phyloP scores from a whole-genome alignment of 2,113 vertebrate genomes.

The Cephalophus harveyi region DNA sequence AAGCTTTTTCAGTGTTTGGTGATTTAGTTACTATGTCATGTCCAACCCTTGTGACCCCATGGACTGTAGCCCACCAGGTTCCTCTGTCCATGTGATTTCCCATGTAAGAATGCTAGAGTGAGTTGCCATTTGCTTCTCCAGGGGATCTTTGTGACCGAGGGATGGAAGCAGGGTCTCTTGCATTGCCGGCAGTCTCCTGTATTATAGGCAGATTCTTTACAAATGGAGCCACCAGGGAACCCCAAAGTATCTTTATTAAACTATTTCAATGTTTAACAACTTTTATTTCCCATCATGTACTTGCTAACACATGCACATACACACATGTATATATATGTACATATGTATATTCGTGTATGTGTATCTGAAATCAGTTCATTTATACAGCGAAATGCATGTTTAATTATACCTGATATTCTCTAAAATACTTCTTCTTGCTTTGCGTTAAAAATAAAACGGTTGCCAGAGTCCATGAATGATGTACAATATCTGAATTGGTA shows the following conservation, averaged over 20 bases:
- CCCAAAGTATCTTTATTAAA: neutral
- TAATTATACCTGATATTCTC: neutral
- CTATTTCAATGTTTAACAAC: neutral
- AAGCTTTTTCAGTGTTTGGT: neutral
- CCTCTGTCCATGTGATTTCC: neutral
- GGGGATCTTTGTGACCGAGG: fast-evolving
- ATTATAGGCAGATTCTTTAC: neutral
- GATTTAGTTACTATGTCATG: neutral
- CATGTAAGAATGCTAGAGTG: neutral
- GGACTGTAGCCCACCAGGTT: neutral
- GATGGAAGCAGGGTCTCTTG: neutral
- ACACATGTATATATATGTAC: neutral
- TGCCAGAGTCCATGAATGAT: neutral
- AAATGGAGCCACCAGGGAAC: neutral
- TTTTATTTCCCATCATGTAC: neutral
- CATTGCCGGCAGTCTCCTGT: neutral
- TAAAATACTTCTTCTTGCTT: neutral
- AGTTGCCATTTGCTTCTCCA: neutral
- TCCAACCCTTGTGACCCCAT: neutral
- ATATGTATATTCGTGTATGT: neutral
- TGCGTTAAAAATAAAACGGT: slow-evolving; percentile 18
- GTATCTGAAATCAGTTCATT: neutral
- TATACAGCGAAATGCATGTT: neutral
- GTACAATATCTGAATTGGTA: neutral
- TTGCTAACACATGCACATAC: neutral